Percentiles rank a stretch among this genome's conserved stretches.
Conservation (phyloP, 2,113 vertebrate species). For the Potamarius usumacintae region DNA sequence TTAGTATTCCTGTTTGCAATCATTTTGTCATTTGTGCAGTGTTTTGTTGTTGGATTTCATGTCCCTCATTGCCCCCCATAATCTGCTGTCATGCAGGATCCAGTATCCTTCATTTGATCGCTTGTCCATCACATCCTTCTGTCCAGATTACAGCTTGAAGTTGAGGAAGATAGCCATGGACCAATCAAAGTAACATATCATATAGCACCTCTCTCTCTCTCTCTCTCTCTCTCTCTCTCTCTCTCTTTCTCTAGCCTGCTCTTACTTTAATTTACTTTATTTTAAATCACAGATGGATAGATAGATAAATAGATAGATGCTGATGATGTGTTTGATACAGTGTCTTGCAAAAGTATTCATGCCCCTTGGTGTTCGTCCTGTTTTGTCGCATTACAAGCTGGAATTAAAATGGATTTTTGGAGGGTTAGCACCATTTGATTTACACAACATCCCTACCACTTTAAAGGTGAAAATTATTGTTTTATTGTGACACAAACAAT, state of each 20-base stretch:
- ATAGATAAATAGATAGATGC: not conserved
- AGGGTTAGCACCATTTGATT: too few species aligned
- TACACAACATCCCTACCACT: too few species aligned
- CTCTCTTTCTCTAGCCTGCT: not conserved
- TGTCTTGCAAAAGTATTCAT: too few species aligned
- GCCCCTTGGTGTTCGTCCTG: too few species aligned
- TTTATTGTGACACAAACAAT: too few species aligned
- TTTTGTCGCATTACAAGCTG: too few species aligned
- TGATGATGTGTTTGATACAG: not conserved
- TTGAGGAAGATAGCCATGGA: conserved; percentile 77
- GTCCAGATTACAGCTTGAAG: conserved; percentile 79
- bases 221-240: conserved; percentile 12
- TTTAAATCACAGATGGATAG: not conserved
- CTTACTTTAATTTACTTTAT: not conserved
- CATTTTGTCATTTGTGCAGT: not conserved
- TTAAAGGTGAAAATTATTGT: too few species aligned
- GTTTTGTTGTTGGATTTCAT: conserved; percentile 41
- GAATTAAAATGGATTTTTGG: too few species aligned
- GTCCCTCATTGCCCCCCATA: conserved; percentile 28
- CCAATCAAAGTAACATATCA: conserved; percentile 76
- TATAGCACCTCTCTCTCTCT: conserved; percentile 43
- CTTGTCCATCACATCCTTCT: conserved; percentile 78
- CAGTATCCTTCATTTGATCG: conserved; percentile 78
- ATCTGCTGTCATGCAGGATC: conserved; percentile 64
- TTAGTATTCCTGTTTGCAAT: conserved; percentile 1